These are phyloP conservation scores for Cryptocephalus moraei DNA, from an alignment of 2,888 invertebrate genomes.

Conservation along the genomic window DNA sequence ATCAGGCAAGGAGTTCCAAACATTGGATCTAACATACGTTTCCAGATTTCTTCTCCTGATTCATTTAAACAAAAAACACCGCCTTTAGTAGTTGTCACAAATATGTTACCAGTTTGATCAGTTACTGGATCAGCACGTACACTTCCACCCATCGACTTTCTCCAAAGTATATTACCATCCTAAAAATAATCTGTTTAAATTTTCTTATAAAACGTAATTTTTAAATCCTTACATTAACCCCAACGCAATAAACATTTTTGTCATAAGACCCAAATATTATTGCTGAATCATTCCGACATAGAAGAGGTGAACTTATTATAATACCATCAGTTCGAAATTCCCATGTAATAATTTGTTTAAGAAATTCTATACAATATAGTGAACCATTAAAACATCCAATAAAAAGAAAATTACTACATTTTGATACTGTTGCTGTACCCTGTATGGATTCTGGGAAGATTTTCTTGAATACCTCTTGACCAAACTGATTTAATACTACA, in stretches of 20 bases:
- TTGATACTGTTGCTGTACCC: conserved; percentile 39
- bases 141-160: conserved; percentile 36
- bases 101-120: conserved; percentile 8
- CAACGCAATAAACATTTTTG: conserved; percentile 49
- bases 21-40: too few relatives aligned
- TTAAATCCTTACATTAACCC: too few relatives aligned
- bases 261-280: conserved; percentile 67
- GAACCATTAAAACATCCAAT: conserved; percentile 71
- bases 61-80: too few relatives aligned
- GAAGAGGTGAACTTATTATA: conserved; percentile 54
- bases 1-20: too few relatives aligned
- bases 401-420: conserved; percentile 41
- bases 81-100: too few relatives aligned
- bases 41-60: too few relatives aligned
- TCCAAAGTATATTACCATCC: conserved; percentile 40
- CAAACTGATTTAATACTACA: conserved; percentile 47
- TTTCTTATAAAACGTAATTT: neutral
- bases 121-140: conserved; percentile 42
- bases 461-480: conserved; percentile 41
- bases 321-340: conserved; percentile 47
- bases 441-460: conserved; percentile 62
- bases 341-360: conserved; percentile 50
- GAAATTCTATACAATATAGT: conserved; percentile 53
- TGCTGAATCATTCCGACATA: conserved; percentile 31
- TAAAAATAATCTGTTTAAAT: conserved; percentile 31